A percentile compares a stretch with the other conserved stretches of the same genome.
These are phyloP conservation scores for Calyptomena viridis DNA, from an alignment of 2,113 vertebrate genomes.

Conservation along the genomic window DNA sequence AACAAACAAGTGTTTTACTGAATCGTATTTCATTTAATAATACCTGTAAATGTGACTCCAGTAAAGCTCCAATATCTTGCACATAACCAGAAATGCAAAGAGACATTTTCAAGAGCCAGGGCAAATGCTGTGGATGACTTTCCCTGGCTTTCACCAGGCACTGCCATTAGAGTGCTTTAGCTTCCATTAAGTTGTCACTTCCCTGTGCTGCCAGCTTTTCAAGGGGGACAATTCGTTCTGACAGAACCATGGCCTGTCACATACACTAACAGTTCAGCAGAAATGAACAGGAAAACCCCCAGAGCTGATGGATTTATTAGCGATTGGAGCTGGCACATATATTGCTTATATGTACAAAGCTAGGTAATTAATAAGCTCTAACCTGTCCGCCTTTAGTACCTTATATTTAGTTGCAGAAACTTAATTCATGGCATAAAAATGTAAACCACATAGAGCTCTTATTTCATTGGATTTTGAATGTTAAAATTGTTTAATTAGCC, in stretches of 20 bases:
- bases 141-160: slow-evolving; percentile 52
- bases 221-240: slow-evolving; percentile 71
- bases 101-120: slow-evolving; percentile 67
- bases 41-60: neutral
- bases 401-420: neutral
- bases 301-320: slow-evolving; percentile 69
- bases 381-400: slow-evolving; percentile 24
- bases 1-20: neutral
- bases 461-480: neutral
- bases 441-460: neutral
- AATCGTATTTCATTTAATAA: neutral
- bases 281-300: slow-evolving; percentile 68
- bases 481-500: neutral
- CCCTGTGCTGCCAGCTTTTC: slow-evolving; percentile 57
- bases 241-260: slow-evolving; percentile 73
- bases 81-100: slow-evolving; percentile 20
- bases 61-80: neutral
- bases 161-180: slow-evolving; percentile 75
- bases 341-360: slow-evolving; percentile 40
- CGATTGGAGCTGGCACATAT: slow-evolving; percentile 67
- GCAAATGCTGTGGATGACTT: slow-evolving; percentile 35
- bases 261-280: slow-evolving; percentile 68
- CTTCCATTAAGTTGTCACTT: slow-evolving; percentile 81
- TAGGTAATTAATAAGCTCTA: slow-evolving; percentile 62
- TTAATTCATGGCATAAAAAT: neutral